Evolutionary conservation across 2,888 invertebrate species (phyloP).

Genomic region (Meganola albula): DNA sequence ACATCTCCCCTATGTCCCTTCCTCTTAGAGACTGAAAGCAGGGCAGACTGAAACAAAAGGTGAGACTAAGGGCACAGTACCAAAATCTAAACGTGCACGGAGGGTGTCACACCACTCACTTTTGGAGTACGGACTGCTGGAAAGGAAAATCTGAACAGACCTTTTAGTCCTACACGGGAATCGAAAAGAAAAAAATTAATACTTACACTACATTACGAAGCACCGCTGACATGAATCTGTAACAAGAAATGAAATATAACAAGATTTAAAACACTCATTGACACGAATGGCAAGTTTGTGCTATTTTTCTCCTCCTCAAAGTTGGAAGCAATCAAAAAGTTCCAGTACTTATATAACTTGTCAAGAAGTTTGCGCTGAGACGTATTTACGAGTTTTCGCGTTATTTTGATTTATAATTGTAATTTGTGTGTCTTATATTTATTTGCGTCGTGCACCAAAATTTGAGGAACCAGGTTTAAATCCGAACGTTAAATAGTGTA

Average conservation of each 20-base stretch:
- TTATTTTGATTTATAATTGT: conserved; percentile 15
- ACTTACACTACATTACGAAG: conserved; percentile 39
- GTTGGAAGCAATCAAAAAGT: conserved; percentile 28
- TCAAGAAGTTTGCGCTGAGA: conserved; percentile 23
- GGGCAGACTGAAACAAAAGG: no score
- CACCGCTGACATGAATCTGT: conserved; percentile 23
- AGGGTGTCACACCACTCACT: no score
- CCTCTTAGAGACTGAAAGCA: no score
- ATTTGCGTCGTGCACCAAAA: no score
- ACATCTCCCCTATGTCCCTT: no score
- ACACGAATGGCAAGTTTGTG: conserved; percentile 18
- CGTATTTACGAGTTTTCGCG: conserved; percentile 18
- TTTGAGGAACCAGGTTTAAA: no score
- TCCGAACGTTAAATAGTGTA: no score
- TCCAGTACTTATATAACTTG: conserved; percentile 24
- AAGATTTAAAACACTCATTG: conserved; percentile 10
- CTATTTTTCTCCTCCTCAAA: conserved; percentile 23
- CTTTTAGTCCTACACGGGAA: no score
- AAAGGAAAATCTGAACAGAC: no score
- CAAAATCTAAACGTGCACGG: no score
- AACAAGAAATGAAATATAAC: conserved; percentile 18
- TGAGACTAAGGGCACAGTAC: no score
- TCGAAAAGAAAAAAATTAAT: conserved; percentile 5
- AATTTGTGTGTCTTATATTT: background rate
- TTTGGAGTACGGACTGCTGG: no score